A percentile compares a stretch with the other conserved stretches of the same genome.
phyloP scores from a whole-genome alignment of 2,888 invertebrate genomes.

The Trachelus iudaicus region DNA sequence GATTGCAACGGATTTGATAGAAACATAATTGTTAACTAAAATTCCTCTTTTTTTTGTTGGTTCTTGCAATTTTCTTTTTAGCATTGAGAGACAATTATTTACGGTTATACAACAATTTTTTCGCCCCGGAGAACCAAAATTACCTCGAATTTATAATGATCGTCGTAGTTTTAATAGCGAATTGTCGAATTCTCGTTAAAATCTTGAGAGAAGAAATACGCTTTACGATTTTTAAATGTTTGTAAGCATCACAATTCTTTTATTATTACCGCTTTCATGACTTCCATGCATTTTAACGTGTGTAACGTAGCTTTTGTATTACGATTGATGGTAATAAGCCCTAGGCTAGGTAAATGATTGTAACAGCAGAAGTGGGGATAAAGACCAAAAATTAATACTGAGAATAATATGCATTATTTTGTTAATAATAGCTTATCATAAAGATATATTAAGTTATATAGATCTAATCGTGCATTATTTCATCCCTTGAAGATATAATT shows the following conservation, averaged over 20 bases:
- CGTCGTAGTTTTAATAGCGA: background rate
- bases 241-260: background rate
- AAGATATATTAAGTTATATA: constrained; percentile 17
- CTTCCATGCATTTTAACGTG: background rate
- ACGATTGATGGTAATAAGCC: background rate
- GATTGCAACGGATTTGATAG: background rate
- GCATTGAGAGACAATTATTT: background rate
- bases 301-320: constrained; percentile 3
- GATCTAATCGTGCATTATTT: background rate
- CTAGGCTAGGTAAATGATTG: constrained; percentile 3
- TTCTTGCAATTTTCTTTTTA: background rate
- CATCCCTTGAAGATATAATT: background rate
- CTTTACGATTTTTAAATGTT: background rate
- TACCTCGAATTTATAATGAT: background rate
- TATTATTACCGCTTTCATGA: background rate
- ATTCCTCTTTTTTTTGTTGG: background rate
- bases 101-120: background rate
- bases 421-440: constrained; percentile 12
- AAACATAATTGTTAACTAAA: background rate
- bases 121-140: background rate
- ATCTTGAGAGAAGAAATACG: background rate
- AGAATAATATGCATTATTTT: constrained; percentile 23
- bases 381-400: constrained; percentile 20
- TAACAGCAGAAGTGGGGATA: constrained; percentile 11
- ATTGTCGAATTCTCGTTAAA: background rate